Conservation (phyloP, 2,888 invertebrate genomes). For the Machimus atricapillus region DNA sequence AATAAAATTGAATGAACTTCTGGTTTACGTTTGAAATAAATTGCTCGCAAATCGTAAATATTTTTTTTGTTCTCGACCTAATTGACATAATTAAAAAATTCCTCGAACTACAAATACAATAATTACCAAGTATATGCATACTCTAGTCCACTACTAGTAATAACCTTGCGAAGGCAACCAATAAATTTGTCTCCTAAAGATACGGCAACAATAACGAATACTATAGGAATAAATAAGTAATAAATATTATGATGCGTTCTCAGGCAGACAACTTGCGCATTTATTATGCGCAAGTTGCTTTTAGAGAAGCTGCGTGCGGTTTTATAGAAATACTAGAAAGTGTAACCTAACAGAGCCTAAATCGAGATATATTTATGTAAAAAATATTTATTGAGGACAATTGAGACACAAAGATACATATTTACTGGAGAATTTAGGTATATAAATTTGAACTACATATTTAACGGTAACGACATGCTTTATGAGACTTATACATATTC, state of each 20-base stretch:
- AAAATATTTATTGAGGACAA: not conserved
- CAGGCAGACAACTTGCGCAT: not conserved
- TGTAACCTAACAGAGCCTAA: not conserved
- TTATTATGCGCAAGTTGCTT: not conserved
- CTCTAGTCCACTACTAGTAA: not conserved
- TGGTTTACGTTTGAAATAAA: not conserved
- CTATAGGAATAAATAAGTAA: not conserved
- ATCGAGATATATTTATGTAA: constrained; percentile 4
- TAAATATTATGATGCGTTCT: not conserved
- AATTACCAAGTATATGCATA: not conserved
- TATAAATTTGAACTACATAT: not conserved
- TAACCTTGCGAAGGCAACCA: not conserved
- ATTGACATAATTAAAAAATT: not conserved
- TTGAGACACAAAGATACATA: not conserved
- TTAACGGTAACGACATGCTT: not conserved
- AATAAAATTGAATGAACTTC: too few species aligned
- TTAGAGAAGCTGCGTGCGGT: not conserved
- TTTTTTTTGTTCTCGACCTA: not conserved
- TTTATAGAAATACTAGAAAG: not conserved
- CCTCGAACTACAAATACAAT: not conserved
- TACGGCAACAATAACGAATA: not conserved
- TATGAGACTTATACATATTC: not conserved
- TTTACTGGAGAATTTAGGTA: not conserved
- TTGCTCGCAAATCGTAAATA: not conserved
- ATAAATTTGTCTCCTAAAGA: not conserved